A percentile compares a stretch with the other conserved stretches of the same genome.
These are phyloP conservation scores for Holocentrus rufus DNA, from an alignment of 2,797 vertebrate species.

Conservation along the genomic window DNA sequence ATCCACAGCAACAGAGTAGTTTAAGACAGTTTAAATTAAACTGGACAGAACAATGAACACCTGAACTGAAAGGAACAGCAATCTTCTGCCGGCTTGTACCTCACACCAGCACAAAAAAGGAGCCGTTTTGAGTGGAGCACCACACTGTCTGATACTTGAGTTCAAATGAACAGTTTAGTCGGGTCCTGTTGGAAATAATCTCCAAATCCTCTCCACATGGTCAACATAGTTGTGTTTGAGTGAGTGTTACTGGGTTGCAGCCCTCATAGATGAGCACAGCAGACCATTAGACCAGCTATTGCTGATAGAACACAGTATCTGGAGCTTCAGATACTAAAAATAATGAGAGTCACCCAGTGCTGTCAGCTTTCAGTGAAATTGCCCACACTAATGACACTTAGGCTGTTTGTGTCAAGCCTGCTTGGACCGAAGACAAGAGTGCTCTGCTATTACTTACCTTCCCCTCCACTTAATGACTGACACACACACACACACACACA, in stretches of 20 bases:
- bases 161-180: background rate
- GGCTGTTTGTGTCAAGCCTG: conserved; percentile 24
- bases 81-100: background rate
- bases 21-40: too few species aligned
- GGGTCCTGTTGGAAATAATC: background rate
- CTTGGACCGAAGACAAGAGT: conserved; percentile 8
- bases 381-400: conserved; percentile 44
- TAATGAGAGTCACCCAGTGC: conserved; percentile 10
- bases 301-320: background rate
- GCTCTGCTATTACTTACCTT: conserved; percentile 28
- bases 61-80: too few species aligned
- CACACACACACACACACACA: conserved; percentile 14
- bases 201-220: background rate
- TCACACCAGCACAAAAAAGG: background rate
- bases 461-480: conserved; percentile 23
- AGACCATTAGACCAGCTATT: background rate
- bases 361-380: conserved; percentile 37
- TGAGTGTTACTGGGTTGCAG: background rate
- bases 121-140: background rate
- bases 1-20: too few species aligned
- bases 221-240: background rate
- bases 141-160: background rate
- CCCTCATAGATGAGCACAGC: background rate
- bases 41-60: too few species aligned
- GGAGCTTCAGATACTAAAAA: background rate